These are phyloP conservation scores for Sycophaga agraensis DNA, from an alignment of 1,140 invertebrate species.

Conservation along the genomic window DNA sequence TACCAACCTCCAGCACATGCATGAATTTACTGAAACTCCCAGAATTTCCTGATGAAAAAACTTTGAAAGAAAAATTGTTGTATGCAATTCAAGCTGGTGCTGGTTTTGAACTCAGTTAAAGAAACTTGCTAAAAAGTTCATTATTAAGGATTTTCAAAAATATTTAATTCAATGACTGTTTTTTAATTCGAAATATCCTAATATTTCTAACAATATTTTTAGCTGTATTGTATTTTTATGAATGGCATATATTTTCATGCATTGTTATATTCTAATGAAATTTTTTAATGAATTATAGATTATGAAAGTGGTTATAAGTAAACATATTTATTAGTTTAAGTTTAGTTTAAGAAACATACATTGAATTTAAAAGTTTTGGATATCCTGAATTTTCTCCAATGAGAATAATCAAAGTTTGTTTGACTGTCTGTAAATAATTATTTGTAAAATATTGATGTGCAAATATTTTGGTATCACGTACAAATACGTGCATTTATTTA, in stretches of 20 bases:
- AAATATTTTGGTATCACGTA: slow-evolving; percentile 28
- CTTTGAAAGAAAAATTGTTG: slow-evolving; percentile 80
- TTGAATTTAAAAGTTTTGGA: slow-evolving; percentile 7
- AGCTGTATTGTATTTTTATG: background rate
- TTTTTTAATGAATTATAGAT: too few relatives aligned
- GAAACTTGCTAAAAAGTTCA: background rate
- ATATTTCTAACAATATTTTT: background rate
- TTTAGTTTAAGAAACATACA: background rate
- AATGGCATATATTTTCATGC: slow-evolving; percentile 6
- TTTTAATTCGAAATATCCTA: slow-evolving; percentile 1
- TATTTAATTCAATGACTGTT: slow-evolving; percentile 7
- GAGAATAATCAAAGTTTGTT: background rate
- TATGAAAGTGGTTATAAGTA: background rate
- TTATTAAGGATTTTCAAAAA: slow-evolving; percentile 10
- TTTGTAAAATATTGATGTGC: slow-evolving; percentile 29
- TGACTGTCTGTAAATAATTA: slow-evolving; percentile 23
- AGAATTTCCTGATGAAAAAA: slow-evolving; percentile 78
- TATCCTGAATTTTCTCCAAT: background rate
- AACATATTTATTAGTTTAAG: background rate
- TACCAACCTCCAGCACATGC: slow-evolving; percentile 95
- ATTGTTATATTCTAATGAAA: background rate
- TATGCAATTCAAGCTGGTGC: slow-evolving; percentile 94
- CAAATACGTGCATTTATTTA: slow-evolving; percentile 5
- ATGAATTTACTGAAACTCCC: slow-evolving; percentile 97
- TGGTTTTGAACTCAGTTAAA: slow-evolving; percentile 93